Conservation (phyloP, 2,797 vertebrate genomes). For the Gallirallus australis region DNA sequence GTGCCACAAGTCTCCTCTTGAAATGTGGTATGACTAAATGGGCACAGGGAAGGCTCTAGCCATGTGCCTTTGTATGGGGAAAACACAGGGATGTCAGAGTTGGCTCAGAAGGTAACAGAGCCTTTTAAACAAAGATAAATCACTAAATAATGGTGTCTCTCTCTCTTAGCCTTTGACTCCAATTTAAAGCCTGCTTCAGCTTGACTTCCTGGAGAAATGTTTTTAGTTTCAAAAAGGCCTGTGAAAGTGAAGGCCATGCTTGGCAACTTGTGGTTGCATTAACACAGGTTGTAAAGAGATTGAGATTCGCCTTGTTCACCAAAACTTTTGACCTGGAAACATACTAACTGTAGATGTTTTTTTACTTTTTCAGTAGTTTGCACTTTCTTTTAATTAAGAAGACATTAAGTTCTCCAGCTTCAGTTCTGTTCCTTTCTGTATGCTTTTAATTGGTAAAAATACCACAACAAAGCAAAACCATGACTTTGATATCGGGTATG, state of each 20-base stretch:
- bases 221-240: neutral
- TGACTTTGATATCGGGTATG: neutral
- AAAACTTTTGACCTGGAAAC: neutral
- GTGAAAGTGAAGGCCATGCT: neutral
- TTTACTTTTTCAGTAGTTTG: neutral
- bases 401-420: neutral
- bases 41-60: neutral
- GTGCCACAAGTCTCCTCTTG: neutral
- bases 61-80: neutral
- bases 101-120: neutral
- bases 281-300: neutral
- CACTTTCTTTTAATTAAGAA: neutral
- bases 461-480: neutral
- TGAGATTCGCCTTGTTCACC: neutral
- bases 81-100: neutral
- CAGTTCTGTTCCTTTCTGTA: neutral
- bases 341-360: neutral
- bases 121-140: neutral
- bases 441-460: neutral
- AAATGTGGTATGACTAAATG: neutral
- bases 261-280: neutral
- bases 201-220: neutral
- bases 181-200: constrained; percentile 10
- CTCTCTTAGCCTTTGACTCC: neutral
- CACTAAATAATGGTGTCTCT: neutral